Base-by-base conservation (phyloP, 2,797 vertebrate species). In the Pangasius macronema region DNA sequence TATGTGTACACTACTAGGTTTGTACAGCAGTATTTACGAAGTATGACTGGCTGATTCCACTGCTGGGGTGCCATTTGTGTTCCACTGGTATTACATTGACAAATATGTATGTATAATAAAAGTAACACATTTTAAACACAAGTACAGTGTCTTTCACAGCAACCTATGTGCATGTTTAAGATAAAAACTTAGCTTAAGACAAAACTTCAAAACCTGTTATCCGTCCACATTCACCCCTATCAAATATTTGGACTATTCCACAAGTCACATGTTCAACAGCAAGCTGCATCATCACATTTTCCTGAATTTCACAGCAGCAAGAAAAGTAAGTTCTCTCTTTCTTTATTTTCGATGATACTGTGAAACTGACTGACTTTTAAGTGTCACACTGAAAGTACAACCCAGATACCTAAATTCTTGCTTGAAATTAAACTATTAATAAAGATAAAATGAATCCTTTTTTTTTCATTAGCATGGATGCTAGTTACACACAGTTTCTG, bases 191-290 rank as follows among this genome's bases (percentile, higher is more conserved):
- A 65, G 27, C 2, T 33, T 49, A 20, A 33, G 67, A 49, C 61
- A 81, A 36, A 81, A 14, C 6, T 39, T 24, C 7, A n/a, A 61
- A 63, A 20, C 27, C 51, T 55, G 49, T 39, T 27, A 42, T 51
- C 11, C 9, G 27, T 49, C 14, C 20, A 27, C 8, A 14, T 27
- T 33, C 49, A 68, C 63, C n/a, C 46, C 18, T 53, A 5, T 51
- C 18, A 53, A 36, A 68, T 53, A 83, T 51, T 53, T 83, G 16
- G 61, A 68, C 33, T 65, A 83, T 67, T 83, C 42, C 61, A 83
- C 59, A 67, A 24, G n/a, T 67, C 82, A 83, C 61, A 51, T 53
- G 59, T 0, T 82, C 24, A 24, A 13, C 33, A 81, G 33, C 55
- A 39, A 63, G 36, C 2, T 49, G 30, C 10, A 53, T 51, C 46